Percentiles rank a stretch among this genome's conserved stretches.
These are phyloP conservation scores for Heliconius hortense DNA, from an alignment of 2,888 invertebrate genomes.

Conservation along the genomic window DNA sequence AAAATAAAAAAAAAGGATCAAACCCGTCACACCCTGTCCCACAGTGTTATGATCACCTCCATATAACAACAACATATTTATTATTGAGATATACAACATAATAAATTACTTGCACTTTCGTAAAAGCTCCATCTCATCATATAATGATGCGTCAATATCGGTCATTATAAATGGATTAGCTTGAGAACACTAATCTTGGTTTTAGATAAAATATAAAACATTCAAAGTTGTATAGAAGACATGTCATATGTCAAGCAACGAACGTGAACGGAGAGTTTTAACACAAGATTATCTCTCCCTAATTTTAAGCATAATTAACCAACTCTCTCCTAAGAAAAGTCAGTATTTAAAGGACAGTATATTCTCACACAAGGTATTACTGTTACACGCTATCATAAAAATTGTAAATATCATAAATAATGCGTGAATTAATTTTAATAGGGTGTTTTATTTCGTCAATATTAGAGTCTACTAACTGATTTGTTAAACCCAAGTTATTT, in stretches of 20 bases:
- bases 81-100: conserved; percentile 14
- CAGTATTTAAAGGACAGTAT: too few relatives aligned
- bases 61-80: not conserved
- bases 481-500: too few relatives aligned
- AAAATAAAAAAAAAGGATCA: too few relatives aligned
- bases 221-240: not conserved
- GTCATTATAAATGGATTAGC: conserved; percentile 27
- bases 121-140: conserved; percentile 14
- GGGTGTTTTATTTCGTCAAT: too few relatives aligned
- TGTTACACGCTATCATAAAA: too few relatives aligned
- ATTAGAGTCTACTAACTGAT: too few relatives aligned
- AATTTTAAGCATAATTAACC: too few relatives aligned
- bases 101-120: conserved; percentile 21
- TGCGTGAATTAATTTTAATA: too few relatives aligned
- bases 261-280: not conserved
- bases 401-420: too few relatives aligned
- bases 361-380: too few relatives aligned
- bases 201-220: not conserved
- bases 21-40: not conserved
- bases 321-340: too few relatives aligned
- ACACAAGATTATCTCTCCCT: too few relatives aligned
- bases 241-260: not conserved
- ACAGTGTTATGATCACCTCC: not conserved
- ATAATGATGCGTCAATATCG: conserved; percentile 17
- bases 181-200: not conserved